Conservation (phyloP, 2,113 vertebrate species). For the Phyllostomus discolor region DNA sequence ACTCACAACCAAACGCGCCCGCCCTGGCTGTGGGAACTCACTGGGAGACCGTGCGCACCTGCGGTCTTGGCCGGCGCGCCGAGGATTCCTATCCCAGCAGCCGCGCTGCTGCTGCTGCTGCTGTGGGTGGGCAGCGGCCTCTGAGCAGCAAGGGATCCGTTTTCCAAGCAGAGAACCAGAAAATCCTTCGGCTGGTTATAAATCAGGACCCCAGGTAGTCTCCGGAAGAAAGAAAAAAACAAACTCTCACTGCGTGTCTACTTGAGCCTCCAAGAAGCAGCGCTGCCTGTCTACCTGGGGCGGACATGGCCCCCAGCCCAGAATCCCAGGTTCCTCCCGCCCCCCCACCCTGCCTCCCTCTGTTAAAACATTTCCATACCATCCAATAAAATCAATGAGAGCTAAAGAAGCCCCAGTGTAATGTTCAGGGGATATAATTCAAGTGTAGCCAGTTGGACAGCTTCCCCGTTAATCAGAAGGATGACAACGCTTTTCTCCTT, state of each 20-base stretch:
- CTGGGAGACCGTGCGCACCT: not conserved
- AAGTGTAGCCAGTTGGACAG: slow-evolving; percentile 47
- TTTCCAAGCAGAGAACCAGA: not conserved
- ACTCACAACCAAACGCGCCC: not conserved
- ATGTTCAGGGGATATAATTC: slow-evolving; percentile 28
- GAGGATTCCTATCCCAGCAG: not conserved
- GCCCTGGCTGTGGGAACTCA: not conserved
- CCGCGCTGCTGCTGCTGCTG: rapidly evolving
- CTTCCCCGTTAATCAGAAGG: slow-evolving; percentile 47
- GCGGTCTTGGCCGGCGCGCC: not conserved
- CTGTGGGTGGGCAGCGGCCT: rapidly evolving
- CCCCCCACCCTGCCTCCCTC: not conserved
- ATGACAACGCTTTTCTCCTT: not conserved
- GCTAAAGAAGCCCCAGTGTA: slow-evolving; percentile 25
- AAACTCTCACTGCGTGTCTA: not conserved
- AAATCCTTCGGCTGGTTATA: not conserved
- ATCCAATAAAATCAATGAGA: slow-evolving; percentile 53
- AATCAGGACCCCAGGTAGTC: not conserved
- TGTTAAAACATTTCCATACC: slow-evolving; percentile 9
- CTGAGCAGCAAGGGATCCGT: not conserved
- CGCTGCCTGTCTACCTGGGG: not conserved
- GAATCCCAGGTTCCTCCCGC: not conserved
- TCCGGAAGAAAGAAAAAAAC: not conserved
- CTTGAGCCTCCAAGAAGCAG: not conserved
- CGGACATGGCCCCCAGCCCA: not conserved